phyloP scores from a whole-genome alignment of 2,113 vertebrate species.

The Dasyprocta punctata region DNA sequence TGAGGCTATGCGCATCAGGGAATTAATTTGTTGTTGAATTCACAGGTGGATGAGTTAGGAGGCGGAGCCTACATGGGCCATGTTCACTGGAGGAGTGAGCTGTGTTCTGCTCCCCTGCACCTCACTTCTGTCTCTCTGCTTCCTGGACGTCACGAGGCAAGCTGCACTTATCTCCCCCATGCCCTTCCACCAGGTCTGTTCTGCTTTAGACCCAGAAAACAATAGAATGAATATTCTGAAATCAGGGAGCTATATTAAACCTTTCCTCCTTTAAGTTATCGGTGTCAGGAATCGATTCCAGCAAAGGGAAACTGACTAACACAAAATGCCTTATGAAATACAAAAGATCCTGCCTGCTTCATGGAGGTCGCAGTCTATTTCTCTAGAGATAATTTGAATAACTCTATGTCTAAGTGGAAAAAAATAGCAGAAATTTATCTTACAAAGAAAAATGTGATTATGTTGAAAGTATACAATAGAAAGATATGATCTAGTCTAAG shows the following conservation, averaged over 20 bases:
- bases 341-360: not conserved
- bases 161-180: not conserved
- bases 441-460: not conserved
- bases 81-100: not conserved
- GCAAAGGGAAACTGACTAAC: not conserved
- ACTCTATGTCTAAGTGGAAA: not conserved
- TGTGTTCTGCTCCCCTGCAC: not conserved
- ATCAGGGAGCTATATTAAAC: not conserved
- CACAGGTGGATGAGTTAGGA: not conserved
- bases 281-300: not conserved
- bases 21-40: not conserved
- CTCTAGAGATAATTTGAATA: not conserved
- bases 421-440: not conserved
- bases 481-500: not conserved
- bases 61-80: not conserved
- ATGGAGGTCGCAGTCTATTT: fast-evolving
- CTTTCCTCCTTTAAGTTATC: not conserved
- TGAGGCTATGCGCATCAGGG: not conserved
- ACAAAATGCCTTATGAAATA: not conserved
- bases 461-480: not conserved
- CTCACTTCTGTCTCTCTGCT: not conserved
- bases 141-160: not conserved
- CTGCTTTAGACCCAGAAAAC: not conserved
- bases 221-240: not conserved
- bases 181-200: not conserved